Percentiles rank a stretch among this genome's conserved stretches.
These are phyloP conservation scores for Semaprochilodus insignis DNA, from an alignment of 2,797 vertebrate species.

Conservation along the genomic window DNA sequence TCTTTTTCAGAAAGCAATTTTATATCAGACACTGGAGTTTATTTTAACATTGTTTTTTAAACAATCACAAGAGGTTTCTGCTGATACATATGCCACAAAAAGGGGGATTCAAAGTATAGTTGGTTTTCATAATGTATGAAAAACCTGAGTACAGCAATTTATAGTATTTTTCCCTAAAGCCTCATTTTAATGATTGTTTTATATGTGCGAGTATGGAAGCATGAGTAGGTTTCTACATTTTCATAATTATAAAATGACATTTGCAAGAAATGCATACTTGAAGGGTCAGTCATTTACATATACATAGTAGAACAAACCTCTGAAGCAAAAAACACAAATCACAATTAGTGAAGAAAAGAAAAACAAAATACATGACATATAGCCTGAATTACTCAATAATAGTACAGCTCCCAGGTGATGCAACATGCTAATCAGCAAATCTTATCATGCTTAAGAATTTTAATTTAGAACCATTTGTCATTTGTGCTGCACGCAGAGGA, in stretches of 20 bases:
- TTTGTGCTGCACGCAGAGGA: too few species aligned
- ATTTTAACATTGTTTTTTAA: constrained; percentile 5
- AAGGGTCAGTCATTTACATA: not conserved
- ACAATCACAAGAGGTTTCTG: constrained; percentile 7
- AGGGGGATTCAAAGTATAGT: not conserved
- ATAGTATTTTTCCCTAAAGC: not conserved
- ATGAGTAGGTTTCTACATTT: not conserved
- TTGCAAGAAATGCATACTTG: not conserved
- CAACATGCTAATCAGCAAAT: not conserved
- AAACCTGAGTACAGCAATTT: not conserved
- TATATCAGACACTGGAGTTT: constrained; percentile 13
- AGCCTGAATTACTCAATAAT: not conserved
- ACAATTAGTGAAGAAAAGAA: not conserved
- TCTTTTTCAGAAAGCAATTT: not conserved
- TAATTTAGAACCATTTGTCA: too few species aligned
- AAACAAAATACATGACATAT: not conserved
- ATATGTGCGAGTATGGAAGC: not conserved
- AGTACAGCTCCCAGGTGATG: not conserved
- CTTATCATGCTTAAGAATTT: not conserved
- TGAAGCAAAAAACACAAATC: not conserved
- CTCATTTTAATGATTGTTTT: constrained; percentile 18
- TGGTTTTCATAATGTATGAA: not conserved
- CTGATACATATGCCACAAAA: not conserved
- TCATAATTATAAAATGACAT: not conserved
- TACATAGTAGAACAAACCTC: not conserved